These are phyloP conservation scores for Mesorhabditis belari DNA, from an alignment of 2,888 invertebrate genomes.

Conservation along the genomic window DNA sequence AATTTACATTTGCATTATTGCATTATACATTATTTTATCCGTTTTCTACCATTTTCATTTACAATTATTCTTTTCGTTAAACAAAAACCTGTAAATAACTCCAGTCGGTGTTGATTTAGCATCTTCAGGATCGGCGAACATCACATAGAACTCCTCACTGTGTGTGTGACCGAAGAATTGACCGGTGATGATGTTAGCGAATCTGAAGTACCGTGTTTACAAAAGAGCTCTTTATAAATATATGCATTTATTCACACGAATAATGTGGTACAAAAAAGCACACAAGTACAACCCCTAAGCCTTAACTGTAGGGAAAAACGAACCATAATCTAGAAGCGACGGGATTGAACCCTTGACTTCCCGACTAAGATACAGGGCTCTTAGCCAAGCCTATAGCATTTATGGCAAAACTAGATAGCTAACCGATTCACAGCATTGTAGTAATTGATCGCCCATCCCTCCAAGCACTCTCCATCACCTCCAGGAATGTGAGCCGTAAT, in stretches of 20 bases:
- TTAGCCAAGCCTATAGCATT: too few relatives aligned
- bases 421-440: conserved; percentile 66
- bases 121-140: conserved; percentile 61
- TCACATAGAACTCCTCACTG: conserved; percentile 84
- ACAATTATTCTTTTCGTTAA: too few relatives aligned
- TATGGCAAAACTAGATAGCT: too few relatives aligned
- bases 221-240: conserved; percentile 1
- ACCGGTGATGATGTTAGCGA: conserved; percentile 68
- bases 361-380: too few relatives aligned
- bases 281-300: too few relatives aligned
- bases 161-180: conserved; percentile 87
- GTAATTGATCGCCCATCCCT: conserved; percentile 72
- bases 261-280: neutral
- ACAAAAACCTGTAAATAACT: neutral
- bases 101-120: conserved; percentile 12
- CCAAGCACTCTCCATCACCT: conserved; percentile 65
- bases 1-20: too few relatives aligned
- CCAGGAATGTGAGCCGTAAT: conserved; percentile 77
- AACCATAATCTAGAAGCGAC: neutral
- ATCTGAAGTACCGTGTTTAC: conserved; percentile 58
- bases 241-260: too few relatives aligned
- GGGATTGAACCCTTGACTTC: too few relatives aligned
- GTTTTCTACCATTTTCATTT: too few relatives aligned
- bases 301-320: neutral
- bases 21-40: too few relatives aligned